These are phyloP conservation scores for Andrena hattorfiana DNA, from an alignment of 2,888 invertebrate species.

Conservation along the genomic window DNA sequence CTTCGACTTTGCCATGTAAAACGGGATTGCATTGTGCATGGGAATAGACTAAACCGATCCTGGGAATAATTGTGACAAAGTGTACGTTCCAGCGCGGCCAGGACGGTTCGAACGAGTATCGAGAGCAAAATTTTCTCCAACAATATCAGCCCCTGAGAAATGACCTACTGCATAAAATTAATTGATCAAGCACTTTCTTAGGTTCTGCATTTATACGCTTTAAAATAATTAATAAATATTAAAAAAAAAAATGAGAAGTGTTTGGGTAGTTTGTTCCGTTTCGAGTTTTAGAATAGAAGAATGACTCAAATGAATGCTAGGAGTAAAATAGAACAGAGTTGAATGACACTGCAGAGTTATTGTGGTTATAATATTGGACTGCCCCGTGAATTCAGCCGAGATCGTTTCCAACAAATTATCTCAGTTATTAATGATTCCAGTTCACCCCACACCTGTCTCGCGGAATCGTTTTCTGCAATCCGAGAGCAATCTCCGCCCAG, in stretches of 20 bases:
- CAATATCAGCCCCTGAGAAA: not conserved
- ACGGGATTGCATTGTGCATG: constrained; percentile 27
- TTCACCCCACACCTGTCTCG: constrained; percentile 64
- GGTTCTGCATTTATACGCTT: no score
- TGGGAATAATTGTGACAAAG: constrained; percentile 60
- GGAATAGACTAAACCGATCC: constrained; percentile 14
- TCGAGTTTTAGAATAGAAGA: not conserved
- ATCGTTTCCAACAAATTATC: constrained; percentile 73
- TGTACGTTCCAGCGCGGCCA: not conserved
- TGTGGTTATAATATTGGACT: constrained; percentile 58
- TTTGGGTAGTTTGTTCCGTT: not conserved
- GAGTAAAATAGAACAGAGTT: constrained; percentile 29
- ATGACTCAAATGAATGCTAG: not conserved
- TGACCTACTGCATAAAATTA: no score
- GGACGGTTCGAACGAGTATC: not conserved
- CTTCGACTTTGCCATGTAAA: constrained; percentile 64
- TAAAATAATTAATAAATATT: no score
- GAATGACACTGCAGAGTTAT: constrained; percentile 70
- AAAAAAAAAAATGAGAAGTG: no score
- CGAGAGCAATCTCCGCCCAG: constrained; percentile 47
- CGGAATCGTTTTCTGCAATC: constrained; percentile 60
- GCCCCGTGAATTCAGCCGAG: constrained; percentile 35
- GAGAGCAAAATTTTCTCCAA: not conserved
- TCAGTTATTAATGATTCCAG: constrained; percentile 73
- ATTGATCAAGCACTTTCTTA: no score